phyloP scores from a whole-genome alignment of 2,888 invertebrate genomes.

The Euzetes globulus region DNA sequence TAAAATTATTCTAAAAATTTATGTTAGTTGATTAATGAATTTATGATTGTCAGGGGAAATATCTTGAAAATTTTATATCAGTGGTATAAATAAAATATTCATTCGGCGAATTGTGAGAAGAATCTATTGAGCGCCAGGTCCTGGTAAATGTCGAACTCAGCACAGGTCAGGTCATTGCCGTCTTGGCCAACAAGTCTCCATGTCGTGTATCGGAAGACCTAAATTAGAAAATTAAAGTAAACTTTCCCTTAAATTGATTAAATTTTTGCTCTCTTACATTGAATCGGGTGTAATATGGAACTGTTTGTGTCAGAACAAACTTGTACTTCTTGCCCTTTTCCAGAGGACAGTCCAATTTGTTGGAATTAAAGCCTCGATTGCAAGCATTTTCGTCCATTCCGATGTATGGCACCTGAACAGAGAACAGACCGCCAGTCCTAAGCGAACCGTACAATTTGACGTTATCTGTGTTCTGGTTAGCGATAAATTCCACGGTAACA shows the following conservation, averaged over 20 bases:
- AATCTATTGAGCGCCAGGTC: background rate
- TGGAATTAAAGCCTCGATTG: background rate
- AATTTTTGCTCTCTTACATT: background rate
- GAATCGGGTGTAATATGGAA: background rate
- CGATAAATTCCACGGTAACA: background rate
- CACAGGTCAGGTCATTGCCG: background rate
- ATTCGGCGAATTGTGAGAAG: too few relatives aligned
- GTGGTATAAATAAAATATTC: too few relatives aligned
- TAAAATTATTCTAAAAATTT: too few relatives aligned
- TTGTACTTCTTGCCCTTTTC: background rate
- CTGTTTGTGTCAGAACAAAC: background rate
- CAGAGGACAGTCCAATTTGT: background rate
- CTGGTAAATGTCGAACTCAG: background rate
- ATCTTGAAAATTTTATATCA: too few relatives aligned
- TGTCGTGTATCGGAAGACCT: background rate
- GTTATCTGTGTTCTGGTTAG: background rate
- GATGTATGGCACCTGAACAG: background rate
- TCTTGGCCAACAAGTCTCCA: background rate
- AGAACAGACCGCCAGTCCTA: background rate
- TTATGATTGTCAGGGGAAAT: too few relatives aligned
- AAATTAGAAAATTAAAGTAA: background rate
- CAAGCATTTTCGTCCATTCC: background rate
- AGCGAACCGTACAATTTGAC: background rate
- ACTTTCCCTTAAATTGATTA: background rate
- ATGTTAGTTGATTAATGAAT: too few relatives aligned